Evolutionary conservation across 1,140 invertebrate species (phyloP).

Genomic region (Dreissena polymorpha): DNA sequence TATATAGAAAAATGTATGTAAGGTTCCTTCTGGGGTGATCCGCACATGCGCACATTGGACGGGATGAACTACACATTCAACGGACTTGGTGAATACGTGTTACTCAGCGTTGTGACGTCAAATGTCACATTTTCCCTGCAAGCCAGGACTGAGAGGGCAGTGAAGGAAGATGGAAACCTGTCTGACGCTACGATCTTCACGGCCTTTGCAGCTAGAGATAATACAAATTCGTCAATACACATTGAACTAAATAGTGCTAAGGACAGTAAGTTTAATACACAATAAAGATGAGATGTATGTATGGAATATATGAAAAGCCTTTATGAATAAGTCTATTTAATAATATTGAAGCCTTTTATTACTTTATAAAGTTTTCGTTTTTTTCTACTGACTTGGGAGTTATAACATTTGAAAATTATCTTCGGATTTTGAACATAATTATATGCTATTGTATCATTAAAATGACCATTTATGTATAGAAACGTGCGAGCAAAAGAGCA

Average conservation of each 20-base stretch:
- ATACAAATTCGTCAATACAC: not conserved
- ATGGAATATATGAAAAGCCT: too few species aligned
- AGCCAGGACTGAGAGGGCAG: constrained; percentile 24
- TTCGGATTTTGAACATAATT: too few species aligned
- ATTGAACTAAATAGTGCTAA: constrained; percentile 1
- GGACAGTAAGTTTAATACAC: not conserved
- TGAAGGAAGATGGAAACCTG: constrained; percentile 5
- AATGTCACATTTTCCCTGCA: constrained; percentile 20
- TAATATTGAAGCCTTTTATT: too few species aligned
- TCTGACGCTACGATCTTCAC: constrained; percentile 35
- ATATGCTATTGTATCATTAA: too few species aligned
- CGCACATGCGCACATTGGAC: constrained; percentile 96
- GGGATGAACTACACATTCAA: constrained; percentile 95
- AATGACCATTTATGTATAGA: too few species aligned
- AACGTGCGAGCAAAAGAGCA: too few species aligned
- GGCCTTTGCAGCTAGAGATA: constrained; percentile 40
- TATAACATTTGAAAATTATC: too few species aligned
- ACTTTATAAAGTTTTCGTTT: too few species aligned
- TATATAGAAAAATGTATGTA: too few species aligned
- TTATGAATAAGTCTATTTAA: too few species aligned
- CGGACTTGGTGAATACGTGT: constrained; percentile 95
- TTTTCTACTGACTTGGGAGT: too few species aligned
- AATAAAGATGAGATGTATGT: not conserved
- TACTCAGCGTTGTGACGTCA: constrained; percentile 75
- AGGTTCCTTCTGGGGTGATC: constrained; percentile 86